Conservation (phyloP, 2,797 vertebrate species). For the Carapus acus region DNA sequence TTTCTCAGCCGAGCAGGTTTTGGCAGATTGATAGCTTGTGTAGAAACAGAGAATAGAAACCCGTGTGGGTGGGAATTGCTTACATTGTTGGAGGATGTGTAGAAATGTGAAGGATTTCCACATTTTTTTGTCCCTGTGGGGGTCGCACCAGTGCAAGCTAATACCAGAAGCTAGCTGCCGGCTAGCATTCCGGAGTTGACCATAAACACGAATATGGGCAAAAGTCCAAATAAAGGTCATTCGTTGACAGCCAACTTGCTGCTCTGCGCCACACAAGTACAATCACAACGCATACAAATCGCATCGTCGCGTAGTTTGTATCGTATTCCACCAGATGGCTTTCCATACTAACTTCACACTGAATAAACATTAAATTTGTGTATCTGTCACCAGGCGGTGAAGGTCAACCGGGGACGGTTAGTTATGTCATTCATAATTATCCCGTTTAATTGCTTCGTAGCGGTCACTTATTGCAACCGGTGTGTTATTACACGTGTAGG, state of each 20-base stretch:
- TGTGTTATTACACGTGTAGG: neutral
- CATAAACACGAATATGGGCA: slow-evolving; percentile 38
- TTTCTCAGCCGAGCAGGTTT: too few species aligned
- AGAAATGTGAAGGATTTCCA: too few species aligned
- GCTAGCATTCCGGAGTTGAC: neutral
- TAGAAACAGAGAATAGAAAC: too few species aligned
- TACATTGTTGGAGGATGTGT: too few species aligned
- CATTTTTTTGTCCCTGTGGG: too few species aligned
- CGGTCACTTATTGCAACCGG: neutral
- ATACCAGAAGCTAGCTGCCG: slow-evolving; percentile 10
- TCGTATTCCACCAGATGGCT: too few species aligned
- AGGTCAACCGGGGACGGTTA: slow-evolving; percentile 44
- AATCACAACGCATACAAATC: neutral
- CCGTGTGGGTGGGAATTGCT: too few species aligned
- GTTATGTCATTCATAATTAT: neutral
- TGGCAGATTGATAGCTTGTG: neutral
- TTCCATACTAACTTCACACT: too few species aligned
- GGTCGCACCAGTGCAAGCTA: too few species aligned
- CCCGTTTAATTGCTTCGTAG: neutral
- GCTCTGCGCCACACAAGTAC: neutral
- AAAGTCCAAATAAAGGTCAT: slow-evolving; percentile 61
- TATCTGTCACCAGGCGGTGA: slow-evolving; percentile 42
- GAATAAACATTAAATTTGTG: neutral
- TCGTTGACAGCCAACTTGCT: slow-evolving; percentile 13
- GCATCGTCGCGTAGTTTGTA: too few species aligned